A percentile compares a stretch with the other conserved stretches of the same genome.
phyloP scores from a whole-genome alignment of 2,888 invertebrate species.

The Drosophila putrida region DNA sequence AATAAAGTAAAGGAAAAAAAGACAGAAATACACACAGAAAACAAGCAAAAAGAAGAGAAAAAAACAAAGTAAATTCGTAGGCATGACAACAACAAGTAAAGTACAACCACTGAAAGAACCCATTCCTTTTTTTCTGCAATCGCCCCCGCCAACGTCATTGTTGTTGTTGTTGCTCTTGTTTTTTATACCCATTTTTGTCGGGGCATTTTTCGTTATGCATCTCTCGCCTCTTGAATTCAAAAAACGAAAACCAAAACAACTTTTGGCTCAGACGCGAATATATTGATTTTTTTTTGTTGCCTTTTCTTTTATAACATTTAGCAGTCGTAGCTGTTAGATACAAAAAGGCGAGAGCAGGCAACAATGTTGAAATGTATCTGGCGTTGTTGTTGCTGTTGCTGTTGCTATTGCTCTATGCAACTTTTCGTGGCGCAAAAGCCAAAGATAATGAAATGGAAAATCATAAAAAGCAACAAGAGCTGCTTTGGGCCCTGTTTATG shows the following conservation, averaged over 20 bases:
- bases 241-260: constrained; percentile 7
- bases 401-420: constrained; percentile 28
- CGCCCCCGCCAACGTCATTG: constrained; percentile 5
- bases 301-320: constrained; percentile 23
- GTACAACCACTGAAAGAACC: constrained; percentile 26
- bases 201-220: constrained; percentile 41
- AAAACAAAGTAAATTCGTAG: constrained; percentile 29
- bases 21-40: not conserved
- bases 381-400: constrained; percentile 11
- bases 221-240: constrained; percentile 39
- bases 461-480: constrained; percentile 7
- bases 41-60: not conserved
- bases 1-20: constrained; percentile 10
- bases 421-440: constrained; percentile 30
- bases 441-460: constrained; percentile 36
- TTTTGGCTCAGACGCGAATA: constrained; percentile 40
- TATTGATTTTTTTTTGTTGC: constrained; percentile 38
- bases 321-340: constrained; percentile 42
- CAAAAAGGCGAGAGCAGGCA: constrained; percentile 33
- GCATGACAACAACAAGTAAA: constrained; percentile 30
- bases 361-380: constrained; percentile 46
- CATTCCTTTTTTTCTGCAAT: constrained; percentile 23
- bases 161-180: not conserved
- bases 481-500: constrained; percentile 26
- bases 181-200: constrained; percentile 1